A percentile compares a stretch with the other conserved stretches of the same genome.
Evolutionary conservation across 2,888 invertebrate genomes (phyloP).

Genomic region (Lymantria monacha): DNA sequence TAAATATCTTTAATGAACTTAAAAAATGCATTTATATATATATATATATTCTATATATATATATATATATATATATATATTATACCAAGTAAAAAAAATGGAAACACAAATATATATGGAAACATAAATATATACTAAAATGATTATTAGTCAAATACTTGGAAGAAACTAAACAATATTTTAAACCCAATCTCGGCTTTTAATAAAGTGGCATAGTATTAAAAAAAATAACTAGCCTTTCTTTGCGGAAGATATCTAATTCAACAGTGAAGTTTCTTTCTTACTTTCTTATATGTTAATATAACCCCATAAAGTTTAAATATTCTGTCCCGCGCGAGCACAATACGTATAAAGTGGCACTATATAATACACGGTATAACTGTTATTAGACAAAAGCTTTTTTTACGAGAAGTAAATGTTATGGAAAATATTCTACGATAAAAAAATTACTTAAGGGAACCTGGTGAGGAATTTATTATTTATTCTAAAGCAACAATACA

Average conservation of each 20-base stretch:
- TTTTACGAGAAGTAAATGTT: constrained; percentile 37
- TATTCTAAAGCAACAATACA: constrained; percentile 31
- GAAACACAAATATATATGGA: too few species aligned
- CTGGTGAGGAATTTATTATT: constrained; percentile 19
- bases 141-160: too few species aligned
- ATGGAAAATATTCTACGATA: constrained; percentile 21
- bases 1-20: too few species aligned
- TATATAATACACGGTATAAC: constrained; percentile 31
- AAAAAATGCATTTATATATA: too few species aligned
- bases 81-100: too few species aligned
- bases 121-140: too few species aligned
- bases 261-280: constrained; percentile 10
- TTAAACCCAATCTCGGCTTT: too few species aligned
- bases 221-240: background rate
- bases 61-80: too few species aligned
- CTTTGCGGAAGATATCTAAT: background rate
- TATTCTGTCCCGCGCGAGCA: constrained; percentile 24
- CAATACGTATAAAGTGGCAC: constrained; percentile 30
- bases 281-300: constrained; percentile 30
- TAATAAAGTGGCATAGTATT: too few species aligned
- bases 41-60: too few species aligned
- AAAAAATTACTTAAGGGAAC: constrained; percentile 20
- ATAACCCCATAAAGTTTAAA: constrained; percentile 22
- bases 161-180: too few species aligned
- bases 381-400: constrained; percentile 31